A percentile compares a stretch with the other conserved stretches of the same genome.
phyloP scores from a whole-genome alignment of 2,113 vertebrate species.

The Bubo scandiacus region DNA sequence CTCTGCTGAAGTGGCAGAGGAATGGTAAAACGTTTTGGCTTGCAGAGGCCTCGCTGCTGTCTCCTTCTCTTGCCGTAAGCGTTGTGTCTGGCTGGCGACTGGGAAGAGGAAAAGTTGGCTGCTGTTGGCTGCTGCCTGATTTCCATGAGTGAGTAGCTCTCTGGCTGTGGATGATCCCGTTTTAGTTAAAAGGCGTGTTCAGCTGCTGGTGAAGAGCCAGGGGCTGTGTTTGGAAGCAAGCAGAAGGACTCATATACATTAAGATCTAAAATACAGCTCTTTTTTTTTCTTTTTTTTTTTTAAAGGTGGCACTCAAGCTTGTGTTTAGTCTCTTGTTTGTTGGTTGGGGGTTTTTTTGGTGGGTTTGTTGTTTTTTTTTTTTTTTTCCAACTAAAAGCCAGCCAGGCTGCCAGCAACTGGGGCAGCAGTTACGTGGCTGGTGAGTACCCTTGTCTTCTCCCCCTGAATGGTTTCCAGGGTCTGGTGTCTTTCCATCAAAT shows the following conservation, averaged over 20 bases:
- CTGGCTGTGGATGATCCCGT: not conserved
- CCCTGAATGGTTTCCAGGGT: fast-evolving
- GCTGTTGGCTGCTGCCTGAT: not conserved
- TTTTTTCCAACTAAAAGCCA: not conserved
- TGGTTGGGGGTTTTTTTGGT: not conserved
- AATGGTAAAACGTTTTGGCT: not conserved
- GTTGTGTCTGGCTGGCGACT: not conserved
- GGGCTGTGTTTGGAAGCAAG: not conserved
- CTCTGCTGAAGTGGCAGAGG: not conserved
- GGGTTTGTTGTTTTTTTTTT: not conserved
- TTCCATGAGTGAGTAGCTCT: not conserved
- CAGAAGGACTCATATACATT: not conserved
- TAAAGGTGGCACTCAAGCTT: not conserved
- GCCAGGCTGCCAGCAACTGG: not conserved
- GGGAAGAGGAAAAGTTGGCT: not conserved
- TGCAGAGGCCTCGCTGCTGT: not conserved
- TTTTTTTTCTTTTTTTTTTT: not conserved
- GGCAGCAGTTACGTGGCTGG: fast-evolving
- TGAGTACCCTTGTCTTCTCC: too few relatives aligned
- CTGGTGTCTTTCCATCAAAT: fast-evolving
- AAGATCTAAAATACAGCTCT: not conserved
- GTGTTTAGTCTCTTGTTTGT: not conserved
- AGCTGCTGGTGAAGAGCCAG: not conserved
- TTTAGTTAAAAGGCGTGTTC: not conserved
- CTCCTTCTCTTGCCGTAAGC: not conserved